Conservation (phyloP, 2,888 invertebrate genomes). For the Isoperla grammatica region DNA sequence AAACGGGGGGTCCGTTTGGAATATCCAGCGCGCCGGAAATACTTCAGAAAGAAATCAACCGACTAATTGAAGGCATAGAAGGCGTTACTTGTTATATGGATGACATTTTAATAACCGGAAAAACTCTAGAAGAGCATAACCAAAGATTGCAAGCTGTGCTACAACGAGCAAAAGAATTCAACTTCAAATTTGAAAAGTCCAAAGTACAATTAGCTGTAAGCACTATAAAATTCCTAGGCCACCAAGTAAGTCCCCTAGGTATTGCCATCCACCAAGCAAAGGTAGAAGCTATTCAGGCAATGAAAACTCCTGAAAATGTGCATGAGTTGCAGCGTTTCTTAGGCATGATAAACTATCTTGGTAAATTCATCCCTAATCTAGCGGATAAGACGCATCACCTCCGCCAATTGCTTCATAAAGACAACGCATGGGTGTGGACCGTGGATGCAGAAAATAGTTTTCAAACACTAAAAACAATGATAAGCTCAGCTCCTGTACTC, state of each 20-base stretch:
- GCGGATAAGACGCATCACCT: constrained; percentile 12
- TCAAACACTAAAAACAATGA: no score
- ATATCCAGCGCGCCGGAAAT: no score
- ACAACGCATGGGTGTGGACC: no score
- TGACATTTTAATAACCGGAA: constrained; percentile 33
- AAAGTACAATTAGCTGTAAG: constrained; percentile 31
- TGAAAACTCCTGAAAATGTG: constrained; percentile 28
- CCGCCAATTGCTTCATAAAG: constrained; percentile 7
- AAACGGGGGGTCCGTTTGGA: no score
- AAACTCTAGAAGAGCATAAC: constrained; percentile 31
- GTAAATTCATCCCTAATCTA: constrained; percentile 14
- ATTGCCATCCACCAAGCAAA: constrained; percentile 4
- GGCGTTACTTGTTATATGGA: constrained; percentile 33
- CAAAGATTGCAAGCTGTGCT: constrained; percentile 30
- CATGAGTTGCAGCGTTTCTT: constrained; percentile 30
- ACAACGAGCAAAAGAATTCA: constrained; percentile 25
- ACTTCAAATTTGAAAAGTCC: constrained; percentile 34
- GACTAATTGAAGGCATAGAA: constrained; percentile 25
- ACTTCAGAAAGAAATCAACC: constrained; percentile 27
- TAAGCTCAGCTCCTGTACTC: no score
- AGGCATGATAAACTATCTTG: constrained; percentile 31
- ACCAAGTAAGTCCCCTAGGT: constrained; percentile 23
- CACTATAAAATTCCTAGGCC: not conserved
- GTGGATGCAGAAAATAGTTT: no score
- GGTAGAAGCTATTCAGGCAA: constrained; percentile 26